Conservation (phyloP, 2,888 invertebrate species). For the Gymnosoma rotundatum region DNA sequence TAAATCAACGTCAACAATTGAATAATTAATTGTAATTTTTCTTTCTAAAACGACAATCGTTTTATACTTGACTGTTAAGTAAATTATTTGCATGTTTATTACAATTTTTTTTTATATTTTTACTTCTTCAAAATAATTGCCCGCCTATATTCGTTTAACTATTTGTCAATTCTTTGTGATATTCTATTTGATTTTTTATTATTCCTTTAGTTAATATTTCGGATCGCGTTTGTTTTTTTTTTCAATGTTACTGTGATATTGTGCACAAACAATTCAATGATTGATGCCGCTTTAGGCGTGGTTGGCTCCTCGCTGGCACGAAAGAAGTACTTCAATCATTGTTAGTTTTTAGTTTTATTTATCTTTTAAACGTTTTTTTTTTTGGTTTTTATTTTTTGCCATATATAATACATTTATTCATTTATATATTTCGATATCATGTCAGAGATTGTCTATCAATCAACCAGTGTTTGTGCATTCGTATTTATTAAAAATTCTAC, state of each 20-base stretch:
- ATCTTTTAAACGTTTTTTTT: constrained; percentile 4
- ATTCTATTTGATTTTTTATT: constrained; percentile 28
- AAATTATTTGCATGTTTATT: constrained; percentile 3
- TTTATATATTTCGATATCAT: constrained; percentile 53
- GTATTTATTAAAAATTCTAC: constrained; percentile 42
- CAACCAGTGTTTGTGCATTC: constrained; percentile 50
- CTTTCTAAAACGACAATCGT: no score
- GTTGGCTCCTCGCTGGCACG: constrained; percentile 51
- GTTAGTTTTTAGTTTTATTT: constrained; percentile 47
- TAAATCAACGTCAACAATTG: no score
- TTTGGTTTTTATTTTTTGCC: not conserved
- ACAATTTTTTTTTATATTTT: not conserved
- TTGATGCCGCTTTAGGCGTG: constrained; percentile 64
- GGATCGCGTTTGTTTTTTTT: not conserved
- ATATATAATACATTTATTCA: constrained; percentile 4
- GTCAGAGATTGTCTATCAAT: constrained; percentile 63
- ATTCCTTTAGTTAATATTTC: constrained; percentile 22
- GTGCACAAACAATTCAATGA: constrained; percentile 50
- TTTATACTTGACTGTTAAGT: not conserved
- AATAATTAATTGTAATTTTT: no score
- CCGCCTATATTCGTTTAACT: constrained; percentile 1
- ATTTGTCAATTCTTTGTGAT: constrained; percentile 51
- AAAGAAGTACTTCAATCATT: constrained; percentile 57
- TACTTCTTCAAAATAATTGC: constrained; percentile 10
- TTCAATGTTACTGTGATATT: constrained; percentile 37